Evolutionary conservation across 2,113 vertebrate genomes (phyloP).

Genomic region (Prionailurus bengalensis): DNA sequence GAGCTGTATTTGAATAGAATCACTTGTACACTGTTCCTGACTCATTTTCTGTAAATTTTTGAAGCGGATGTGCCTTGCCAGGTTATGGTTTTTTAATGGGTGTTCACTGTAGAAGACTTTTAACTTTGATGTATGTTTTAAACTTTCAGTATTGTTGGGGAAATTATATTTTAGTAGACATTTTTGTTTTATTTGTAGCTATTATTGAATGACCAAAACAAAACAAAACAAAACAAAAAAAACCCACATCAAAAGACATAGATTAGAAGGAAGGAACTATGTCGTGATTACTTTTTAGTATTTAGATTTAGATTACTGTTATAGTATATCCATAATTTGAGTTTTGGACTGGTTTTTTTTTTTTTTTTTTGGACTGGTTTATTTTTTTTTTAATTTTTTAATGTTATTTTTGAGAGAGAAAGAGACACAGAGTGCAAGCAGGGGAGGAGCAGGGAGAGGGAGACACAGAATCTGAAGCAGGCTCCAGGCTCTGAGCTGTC

Average conservation of each 20-base stretch:
- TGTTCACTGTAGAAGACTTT: background rate
- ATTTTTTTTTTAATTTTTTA: no score
- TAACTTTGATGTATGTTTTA: background rate
- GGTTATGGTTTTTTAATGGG: background rate
- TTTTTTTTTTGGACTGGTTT: no score
- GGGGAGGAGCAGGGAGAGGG: no score
- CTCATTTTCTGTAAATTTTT: background rate
- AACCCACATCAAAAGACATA: background rate
- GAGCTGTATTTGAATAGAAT: background rate
- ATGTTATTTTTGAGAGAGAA: no score
- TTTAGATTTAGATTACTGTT: background rate
- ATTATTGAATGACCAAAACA: background rate
- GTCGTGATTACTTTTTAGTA: background rate
- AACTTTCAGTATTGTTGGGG: conserved; percentile 16
- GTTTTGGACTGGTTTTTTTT: background rate
- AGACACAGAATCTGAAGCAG: no score
- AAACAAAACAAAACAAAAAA: background rate
- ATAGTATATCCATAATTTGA: background rate
- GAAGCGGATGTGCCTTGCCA: background rate
- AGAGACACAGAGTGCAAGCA: no score
- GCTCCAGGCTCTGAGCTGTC: no score
- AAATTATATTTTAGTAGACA: background rate
- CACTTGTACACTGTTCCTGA: background rate
- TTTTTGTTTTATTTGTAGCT: conserved; percentile 28
- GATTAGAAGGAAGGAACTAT: background rate